Base-by-base conservation (phyloP, 2,888 invertebrate genomes). In the Athrips mouffetella region DNA sequence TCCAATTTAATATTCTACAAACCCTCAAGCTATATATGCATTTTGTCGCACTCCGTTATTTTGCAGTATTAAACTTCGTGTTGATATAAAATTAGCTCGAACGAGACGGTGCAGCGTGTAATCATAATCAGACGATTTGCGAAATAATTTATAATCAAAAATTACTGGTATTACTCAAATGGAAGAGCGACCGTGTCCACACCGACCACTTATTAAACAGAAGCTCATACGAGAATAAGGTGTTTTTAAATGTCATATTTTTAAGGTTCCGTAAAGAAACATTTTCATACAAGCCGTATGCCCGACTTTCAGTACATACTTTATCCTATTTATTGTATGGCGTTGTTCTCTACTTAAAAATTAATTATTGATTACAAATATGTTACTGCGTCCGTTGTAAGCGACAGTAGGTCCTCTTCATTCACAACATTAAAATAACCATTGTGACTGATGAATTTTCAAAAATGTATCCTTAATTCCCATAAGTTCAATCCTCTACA, bases 161-260 rank as follows among this genome's bases (percentile, higher is more conserved):
- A 47, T 51, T 31, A 51, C 47, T 40, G 45, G 45, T 30, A 47
- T 51, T 47, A 47, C 11, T 27, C 29, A 50, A 44, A 44, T 47
- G 50, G 47, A 35, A 44, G n/a, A n/a, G 39, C 10, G 25, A 46
- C 30, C 47, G n/a, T 37, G 18, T 37, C 37, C 21, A 11, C 40
- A 23, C 30, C 21, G 20, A 42, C 11, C 33, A 29, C 45, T 50
- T 45, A 52, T 52, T 52, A 49, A 41, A 47, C 49, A 49, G 52
- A 49, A 48, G 52, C 49, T 45, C 47, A 27, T 3, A 33, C 4
- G 39, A 27, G 15, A n/a, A 2, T 13, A 37, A 16, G 13, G 42
- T 29, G 33, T 21, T 40, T 16, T 45, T 45, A 35, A 45, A 45
- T 45, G 45, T 45, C 45, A 45, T 27, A 21, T 42, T 44, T 42